Evolutionary conservation across 2,113 vertebrate species (phyloP).

Genomic region (Etia nguti): DNA sequence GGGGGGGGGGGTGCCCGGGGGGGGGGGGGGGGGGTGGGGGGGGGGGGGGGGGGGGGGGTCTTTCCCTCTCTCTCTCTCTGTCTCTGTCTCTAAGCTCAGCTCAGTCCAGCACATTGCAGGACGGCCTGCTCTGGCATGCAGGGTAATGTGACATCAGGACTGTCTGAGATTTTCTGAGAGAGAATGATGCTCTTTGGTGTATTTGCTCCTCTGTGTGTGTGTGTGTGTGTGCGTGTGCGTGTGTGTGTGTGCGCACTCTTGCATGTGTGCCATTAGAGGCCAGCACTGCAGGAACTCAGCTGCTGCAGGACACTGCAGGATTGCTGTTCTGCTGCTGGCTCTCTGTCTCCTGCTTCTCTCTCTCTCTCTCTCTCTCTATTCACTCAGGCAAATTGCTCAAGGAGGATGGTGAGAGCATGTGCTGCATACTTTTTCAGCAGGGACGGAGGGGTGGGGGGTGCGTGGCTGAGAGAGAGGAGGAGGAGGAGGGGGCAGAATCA

Average conservation of each 20-base stretch:
- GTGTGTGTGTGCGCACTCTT: neutral
- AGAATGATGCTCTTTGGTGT: slow-evolving; percentile 1
- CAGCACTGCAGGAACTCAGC: slow-evolving; percentile 73
- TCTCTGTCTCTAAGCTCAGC: slow-evolving; percentile 33
- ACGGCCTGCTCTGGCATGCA: slow-evolving; percentile 11
- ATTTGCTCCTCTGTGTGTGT: neutral
- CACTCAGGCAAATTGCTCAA: slow-evolving; percentile 62
- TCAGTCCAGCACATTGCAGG: slow-evolving; percentile 20
- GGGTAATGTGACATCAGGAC: slow-evolving; percentile 50
- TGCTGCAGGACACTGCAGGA: slow-evolving; percentile 78
- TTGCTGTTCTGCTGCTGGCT: slow-evolving; percentile 60
- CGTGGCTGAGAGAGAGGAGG: neutral
- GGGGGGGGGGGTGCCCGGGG: neutral
- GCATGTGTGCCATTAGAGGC: slow-evolving; percentile 33
- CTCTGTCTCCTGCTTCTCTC: slow-evolving; percentile 17
- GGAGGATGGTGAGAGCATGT: slow-evolving; percentile 66
- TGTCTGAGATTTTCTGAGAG: slow-evolving; percentile 6
- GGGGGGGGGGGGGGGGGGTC: neutral
- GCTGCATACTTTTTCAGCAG: slow-evolving; percentile 66
- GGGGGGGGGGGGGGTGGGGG: neutral
- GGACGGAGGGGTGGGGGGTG: neutral
- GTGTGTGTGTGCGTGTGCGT: neutral
- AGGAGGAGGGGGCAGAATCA: slow-evolving; percentile 4
- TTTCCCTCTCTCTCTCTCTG: neutral
- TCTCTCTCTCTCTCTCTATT: slow-evolving; percentile 17